Conservation (phyloP, 1,140 invertebrate species). For the Plutomurus gul region DNA sequence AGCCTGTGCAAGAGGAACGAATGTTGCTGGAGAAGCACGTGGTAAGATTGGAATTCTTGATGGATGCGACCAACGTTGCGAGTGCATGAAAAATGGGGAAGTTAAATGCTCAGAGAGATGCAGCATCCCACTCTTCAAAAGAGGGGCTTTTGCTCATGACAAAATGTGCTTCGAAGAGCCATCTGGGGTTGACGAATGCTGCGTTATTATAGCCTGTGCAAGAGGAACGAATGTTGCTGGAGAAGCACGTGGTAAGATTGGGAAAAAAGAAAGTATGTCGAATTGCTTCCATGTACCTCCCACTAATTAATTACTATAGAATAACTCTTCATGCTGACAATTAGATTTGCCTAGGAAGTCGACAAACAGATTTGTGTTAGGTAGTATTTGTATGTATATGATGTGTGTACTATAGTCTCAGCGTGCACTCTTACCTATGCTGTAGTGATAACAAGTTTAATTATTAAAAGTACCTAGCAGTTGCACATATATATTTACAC, state of each 20-base stretch:
- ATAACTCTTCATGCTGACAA: too few relatives aligned
- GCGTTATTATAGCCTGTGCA: conserved; percentile 69
- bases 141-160: conserved; percentile 61
- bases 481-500: not conserved
- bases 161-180: conserved; percentile 73
- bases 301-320: too few relatives aligned
- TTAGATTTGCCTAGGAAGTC: too few relatives aligned
- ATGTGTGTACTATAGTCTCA: too few relatives aligned
- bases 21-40: conserved; percentile 35
- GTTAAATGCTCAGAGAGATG: conserved; percentile 55
- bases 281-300: too few relatives aligned
- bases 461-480: not conserved
- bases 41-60: conserved; percentile 54
- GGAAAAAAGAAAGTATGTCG: too few relatives aligned
- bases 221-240: conserved; percentile 38
- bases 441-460: not conserved
- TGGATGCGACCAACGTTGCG: conserved; percentile 57
- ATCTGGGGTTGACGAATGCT: conserved; percentile 73
- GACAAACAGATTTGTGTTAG: too few relatives aligned
- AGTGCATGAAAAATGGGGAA: conserved; percentile 53
- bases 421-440: too few relatives aligned
- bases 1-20: conserved; percentile 61
- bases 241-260: conserved; percentile 45
- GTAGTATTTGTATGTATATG: too few relatives aligned
- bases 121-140: conserved; percentile 53